Conservation (phyloP, 2,113 vertebrate genomes). For the Clupea harengus region DNA sequence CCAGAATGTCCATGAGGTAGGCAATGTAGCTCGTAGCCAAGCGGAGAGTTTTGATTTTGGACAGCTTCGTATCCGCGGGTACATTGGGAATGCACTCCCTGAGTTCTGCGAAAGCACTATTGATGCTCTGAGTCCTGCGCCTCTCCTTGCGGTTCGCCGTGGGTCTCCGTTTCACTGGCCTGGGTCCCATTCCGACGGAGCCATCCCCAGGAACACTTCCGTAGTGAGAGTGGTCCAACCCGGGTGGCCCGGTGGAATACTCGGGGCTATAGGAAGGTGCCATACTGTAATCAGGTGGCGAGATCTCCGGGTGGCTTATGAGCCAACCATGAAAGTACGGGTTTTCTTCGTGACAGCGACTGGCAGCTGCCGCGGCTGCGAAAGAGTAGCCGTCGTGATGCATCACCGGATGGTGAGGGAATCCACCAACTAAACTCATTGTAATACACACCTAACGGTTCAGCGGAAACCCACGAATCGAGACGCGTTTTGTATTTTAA, state of each 20-base stretch:
- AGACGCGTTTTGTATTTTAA: slow-evolving; percentile 28
- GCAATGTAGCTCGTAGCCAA: slow-evolving; percentile 98
- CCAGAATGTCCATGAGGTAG: slow-evolving; percentile 99
- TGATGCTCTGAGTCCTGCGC: slow-evolving; percentile 98
- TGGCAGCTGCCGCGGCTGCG: slow-evolving; percentile 84
- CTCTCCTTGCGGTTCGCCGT: slow-evolving; percentile 97
- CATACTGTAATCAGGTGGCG: slow-evolving; percentile 91
- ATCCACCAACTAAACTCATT: slow-evolving; percentile 95
- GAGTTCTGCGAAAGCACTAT: slow-evolving; percentile 96
- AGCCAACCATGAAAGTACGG: slow-evolving; percentile 97
- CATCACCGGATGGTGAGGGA: slow-evolving; percentile 94
- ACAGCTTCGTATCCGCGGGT: slow-evolving; percentile 95
- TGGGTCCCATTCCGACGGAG: slow-evolving; percentile 75
- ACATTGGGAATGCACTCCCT: slow-evolving; percentile 97
- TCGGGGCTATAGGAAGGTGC: slow-evolving; percentile 94
- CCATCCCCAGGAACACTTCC: slow-evolving; percentile 79
- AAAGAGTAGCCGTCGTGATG: slow-evolving; percentile 95
- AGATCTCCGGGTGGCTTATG: slow-evolving; percentile 94
- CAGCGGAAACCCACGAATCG: slow-evolving; percentile 15
- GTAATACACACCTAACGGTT: slow-evolving; percentile 42
- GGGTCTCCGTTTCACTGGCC: slow-evolving; percentile 89
- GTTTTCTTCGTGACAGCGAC: slow-evolving; percentile 90
- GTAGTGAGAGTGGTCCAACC: slow-evolving; percentile 86
- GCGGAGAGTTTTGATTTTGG: slow-evolving; percentile 95
- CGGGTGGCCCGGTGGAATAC: slow-evolving; percentile 82